Evolutionary conservation across 2,797 vertebrate species (phyloP).

Genomic region (Acanthurus leucopareius): DNA sequence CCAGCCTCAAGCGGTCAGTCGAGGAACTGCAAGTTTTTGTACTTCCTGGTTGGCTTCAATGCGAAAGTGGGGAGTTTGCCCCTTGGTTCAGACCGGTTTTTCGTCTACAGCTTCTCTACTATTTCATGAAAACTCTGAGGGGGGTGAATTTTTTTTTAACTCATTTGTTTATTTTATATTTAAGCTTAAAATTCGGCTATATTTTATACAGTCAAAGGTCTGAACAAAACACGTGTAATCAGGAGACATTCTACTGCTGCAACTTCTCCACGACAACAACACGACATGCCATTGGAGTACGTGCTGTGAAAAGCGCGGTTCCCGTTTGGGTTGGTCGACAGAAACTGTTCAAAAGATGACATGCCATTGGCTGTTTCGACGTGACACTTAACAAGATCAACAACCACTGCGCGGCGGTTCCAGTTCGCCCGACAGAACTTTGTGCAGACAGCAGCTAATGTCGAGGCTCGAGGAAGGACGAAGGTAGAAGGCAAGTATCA

Average conservation of each 20-base stretch:
- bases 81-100: too few species aligned
- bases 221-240: too few species aligned
- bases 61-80: too few species aligned
- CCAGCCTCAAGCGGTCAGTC: too few species aligned
- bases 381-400: neutral
- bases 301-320: neutral
- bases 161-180: too few species aligned
- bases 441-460: neutral
- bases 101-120: too few species aligned
- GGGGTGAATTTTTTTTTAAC: too few species aligned
- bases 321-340: constrained; percentile 1
- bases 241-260: constrained; percentile 9
- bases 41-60: too few species aligned
- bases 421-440: neutral
- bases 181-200: too few species aligned
- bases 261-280: constrained; percentile 5
- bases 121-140: too few species aligned
- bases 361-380: constrained; percentile 3
- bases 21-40: too few species aligned
- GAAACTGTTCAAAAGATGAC: neutral
- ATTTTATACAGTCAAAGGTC: too few species aligned
- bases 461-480: neutral
- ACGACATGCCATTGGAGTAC: neutral
- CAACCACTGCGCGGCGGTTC: neutral
- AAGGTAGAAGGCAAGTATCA: constrained; percentile 4